Evolutionary conservation across 2,888 invertebrate genomes (phyloP), one percentile per base, ranked within the genome.

Genomic region (Gerosis bhagava): DNA sequence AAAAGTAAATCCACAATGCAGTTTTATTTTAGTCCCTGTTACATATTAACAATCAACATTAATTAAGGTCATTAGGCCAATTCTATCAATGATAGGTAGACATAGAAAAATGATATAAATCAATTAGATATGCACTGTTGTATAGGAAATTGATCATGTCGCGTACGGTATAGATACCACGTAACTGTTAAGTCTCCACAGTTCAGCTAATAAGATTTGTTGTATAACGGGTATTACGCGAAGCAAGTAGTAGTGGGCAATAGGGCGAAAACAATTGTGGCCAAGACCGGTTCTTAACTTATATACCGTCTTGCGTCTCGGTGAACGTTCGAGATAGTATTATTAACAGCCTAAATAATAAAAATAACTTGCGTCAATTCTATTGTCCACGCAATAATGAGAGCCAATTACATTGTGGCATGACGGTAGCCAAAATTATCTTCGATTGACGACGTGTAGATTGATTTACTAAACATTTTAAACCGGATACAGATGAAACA

Each of bases 141-240:
- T n/a, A 63, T 57, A 70, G 63, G 64, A 70, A 68, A 76, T 69
- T 70, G 67, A 70, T 63, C 62, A 68, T 60, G 59, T 59, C 61
- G 57, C 55, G 62, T 60, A 56, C 47, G 58, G 55, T 63, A 64
- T 66, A 70, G 65, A 61, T 61, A 63, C 67, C 63, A 71, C 63
- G 67, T 74, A 76, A 77, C 76, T 64, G 73, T 73, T 63, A 59
- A 58, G n/a, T n/a, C n/a, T 65, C 59, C 71, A 59, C 70, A 66
- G 70, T 73, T 67, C 63, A 68, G 64, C 69, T 76, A 76, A 76
- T 77, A 78, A 76, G 73, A 81, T 79, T 75, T 75, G 73, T 80
- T 79, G 74, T 75, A 73, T 80, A 80, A 82, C 78, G 75, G 77
- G 67, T 70, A 67, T 72, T 72, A 73, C 69, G n/a, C n/a, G 70